These are phyloP conservation scores for Aphelocoma californica DNA, from an alignment of 2,797 vertebrate genomes.

Conservation along the genomic window DNA sequence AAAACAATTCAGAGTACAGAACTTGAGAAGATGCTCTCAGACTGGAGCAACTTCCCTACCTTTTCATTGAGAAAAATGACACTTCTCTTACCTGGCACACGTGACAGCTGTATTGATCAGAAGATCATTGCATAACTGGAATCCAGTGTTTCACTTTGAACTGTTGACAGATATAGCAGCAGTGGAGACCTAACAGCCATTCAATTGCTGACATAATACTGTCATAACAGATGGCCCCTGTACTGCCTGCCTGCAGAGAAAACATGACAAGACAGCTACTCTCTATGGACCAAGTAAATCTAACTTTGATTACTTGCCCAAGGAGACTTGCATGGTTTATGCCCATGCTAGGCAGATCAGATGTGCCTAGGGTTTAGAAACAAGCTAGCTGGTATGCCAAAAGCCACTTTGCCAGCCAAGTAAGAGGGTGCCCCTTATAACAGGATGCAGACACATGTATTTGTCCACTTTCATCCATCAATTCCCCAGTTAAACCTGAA, in stretches of 20 bases:
- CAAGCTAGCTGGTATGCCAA: conserved; percentile 3
- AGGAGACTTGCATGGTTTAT: not conserved
- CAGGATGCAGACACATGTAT: not conserved
- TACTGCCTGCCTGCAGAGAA: not conserved
- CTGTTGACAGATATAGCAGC: not conserved
- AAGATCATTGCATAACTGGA: not conserved
- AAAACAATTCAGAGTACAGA: not conserved
- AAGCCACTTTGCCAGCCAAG: conserved; percentile 5
- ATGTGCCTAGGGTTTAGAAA: not conserved
- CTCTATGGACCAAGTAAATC: not conserved
- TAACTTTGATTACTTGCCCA: not conserved
- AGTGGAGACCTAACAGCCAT: not conserved
- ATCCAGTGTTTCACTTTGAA: not conserved
- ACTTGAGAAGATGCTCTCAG: not conserved
- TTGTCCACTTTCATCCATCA: not conserved
- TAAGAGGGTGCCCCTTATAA: not conserved
- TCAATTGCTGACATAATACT: not conserved
- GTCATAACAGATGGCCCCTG: not conserved
- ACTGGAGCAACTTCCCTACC: not conserved
- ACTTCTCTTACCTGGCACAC: not conserved
- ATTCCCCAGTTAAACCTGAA: not conserved
- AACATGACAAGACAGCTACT: not conserved
- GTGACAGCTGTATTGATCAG: not conserved
- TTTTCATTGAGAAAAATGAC: not conserved
- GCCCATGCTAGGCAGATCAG: not conserved